Percentiles rank a stretch among this genome's conserved stretches.
Conservation (phyloP, 2,113 vertebrate species). For the Prietella phreatophila region DNA sequence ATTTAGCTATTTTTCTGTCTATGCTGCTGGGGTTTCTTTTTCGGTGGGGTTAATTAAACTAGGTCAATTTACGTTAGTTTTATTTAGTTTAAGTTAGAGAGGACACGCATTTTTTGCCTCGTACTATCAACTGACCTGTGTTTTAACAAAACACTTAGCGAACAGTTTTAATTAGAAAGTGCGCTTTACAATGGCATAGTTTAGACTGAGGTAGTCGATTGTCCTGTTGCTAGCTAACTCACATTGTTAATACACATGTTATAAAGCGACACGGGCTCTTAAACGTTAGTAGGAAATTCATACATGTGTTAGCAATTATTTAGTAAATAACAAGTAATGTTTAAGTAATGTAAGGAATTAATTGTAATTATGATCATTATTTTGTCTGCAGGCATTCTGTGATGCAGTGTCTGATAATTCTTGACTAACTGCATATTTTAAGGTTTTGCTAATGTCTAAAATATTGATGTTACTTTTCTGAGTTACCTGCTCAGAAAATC, state of each 20-base stretch:
- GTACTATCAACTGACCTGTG: neutral
- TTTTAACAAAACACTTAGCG: neutral
- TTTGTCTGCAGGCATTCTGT: neutral
- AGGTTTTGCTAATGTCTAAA: neutral
- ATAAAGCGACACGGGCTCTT: neutral
- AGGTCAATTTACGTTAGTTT: neutral
- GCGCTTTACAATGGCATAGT: slow-evolving; percentile 16
- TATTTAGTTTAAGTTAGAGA: neutral
- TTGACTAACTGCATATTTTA: neutral
- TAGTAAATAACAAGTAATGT: neutral
- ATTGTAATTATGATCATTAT: neutral
- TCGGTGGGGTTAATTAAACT: neutral
- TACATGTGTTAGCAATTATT: neutral
- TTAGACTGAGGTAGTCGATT: neutral
- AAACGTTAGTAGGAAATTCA: neutral
- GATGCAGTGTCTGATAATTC: neutral
- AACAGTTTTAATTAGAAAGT: neutral
- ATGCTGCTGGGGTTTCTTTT: too few relatives aligned
- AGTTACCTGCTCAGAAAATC: neutral
- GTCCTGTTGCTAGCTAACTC: neutral
- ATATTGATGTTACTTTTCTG: neutral
- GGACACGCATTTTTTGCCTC: neutral
- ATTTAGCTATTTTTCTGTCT: neutral
- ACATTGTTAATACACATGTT: neutral
- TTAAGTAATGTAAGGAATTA: neutral